Evolutionary conservation across 2,797 vertebrate genomes (phyloP), one percentile per base, ranked within the genome.

Genomic region (Sebastes cheni): DNA sequence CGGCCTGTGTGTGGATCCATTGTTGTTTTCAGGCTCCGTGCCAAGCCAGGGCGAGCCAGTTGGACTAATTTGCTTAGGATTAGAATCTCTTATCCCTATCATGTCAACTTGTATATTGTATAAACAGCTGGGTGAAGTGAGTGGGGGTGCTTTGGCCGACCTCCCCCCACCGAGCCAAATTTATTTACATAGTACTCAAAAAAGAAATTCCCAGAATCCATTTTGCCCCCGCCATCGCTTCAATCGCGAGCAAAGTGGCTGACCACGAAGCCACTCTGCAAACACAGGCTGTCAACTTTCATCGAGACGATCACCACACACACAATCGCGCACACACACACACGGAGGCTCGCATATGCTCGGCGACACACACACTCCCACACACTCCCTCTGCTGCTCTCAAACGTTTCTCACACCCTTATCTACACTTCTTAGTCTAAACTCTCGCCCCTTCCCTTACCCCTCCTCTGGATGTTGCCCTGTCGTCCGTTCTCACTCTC

Each of bases 211-310:
- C 73, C 81, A 84, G 84, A 89, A 79, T 84, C 70, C 64, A 67
- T 86, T 77, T 85, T 76, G n/a, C 85, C 80, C 72, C 77, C 62
- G 77, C 81, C 85, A 80, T 91, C 75, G n/a, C 86, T 91, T 91
- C 84, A 88, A 85, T 91, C 80, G 80, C 71, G 23, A 85, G 83
- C 30, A 62, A 34, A 87, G 91, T 85, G 92, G 90, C 89, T 92
- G 91, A 95, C 94, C 93, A 89, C 86, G 71, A 88, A 92, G 88
- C 89, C 92, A 89, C 92, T 91, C 88, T 82, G 84, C 90, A 93
- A 94, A 93, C 92, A 93, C 87, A 81, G 88, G 79, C 91, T 94
- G 93, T 88, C 92, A 93, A 85, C 88, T 91, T 72, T 90, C 68
- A 64, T 70, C 18, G 68, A 80, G 86, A 91, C 75, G 83, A 86